Evolutionary conservation across 2,113 vertebrate genomes (phyloP), one percentile per base, ranked within the genome.

Genomic region (Butorides virescens): DNA sequence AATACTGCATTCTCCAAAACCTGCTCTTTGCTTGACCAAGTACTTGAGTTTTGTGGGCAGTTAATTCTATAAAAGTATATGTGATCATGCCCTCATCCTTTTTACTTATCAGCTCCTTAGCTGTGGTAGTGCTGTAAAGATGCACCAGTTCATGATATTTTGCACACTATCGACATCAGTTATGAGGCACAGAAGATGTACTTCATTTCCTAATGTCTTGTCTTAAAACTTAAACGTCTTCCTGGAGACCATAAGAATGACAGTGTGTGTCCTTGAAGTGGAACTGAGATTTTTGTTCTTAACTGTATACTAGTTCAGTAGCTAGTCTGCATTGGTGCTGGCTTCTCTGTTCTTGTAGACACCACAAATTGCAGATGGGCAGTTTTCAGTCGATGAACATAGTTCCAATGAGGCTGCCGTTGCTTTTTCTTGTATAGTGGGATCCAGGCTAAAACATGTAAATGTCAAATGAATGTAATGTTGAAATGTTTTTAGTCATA

Each of bases 331-430:
- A 15, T 25, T 66, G 34, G 11, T 80, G 20, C 25, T 47, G 11
- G 29, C 29, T 83, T 72, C 30, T 42, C 20, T 53, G 1, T 63
- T 80, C 18, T 44, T 86, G 10, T 26, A 32, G 37, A 46, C 15
- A 13, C 6, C 36, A 32, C 32, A 47, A 29, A 12, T 29, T 76
- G 32, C 72, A 78, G 32, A 58, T 72, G n/a, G 26, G 11, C 1
- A 4, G 1, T 66, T 70, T 93, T 83, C 42, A n/a, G 14, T 50
- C 0, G 0, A 17, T 76, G 53, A 66, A 19, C n/a, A 36, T 13
- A 36, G 10, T 58, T 86, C 12, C 10, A n/a, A 36, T 62, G 34
- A 74, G 37, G 46, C 11, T 53, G 20, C 22, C 70, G 6, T 27
- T 86, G 26, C 36, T 78, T 8, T 25, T 90, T 83, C 29, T 62